These are phyloP conservation scores for Dermatemys mawii DNA, from an alignment of 2,113 vertebrate genomes.

Conservation along the genomic window DNA sequence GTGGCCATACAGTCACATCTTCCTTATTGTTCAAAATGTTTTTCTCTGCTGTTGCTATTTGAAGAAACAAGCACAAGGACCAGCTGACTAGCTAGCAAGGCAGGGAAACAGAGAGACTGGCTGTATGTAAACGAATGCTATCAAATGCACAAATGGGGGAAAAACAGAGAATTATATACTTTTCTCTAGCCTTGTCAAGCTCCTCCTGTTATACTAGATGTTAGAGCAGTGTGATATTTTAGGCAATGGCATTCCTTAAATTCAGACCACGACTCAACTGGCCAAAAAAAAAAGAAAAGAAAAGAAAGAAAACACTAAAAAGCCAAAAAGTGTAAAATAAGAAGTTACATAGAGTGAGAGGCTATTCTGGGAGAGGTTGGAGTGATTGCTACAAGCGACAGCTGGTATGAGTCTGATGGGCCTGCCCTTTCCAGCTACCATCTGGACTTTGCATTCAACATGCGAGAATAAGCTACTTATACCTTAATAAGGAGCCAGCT, in stretches of 20 bases:
- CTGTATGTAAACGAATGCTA: neutral
- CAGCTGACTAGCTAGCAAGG: neutral
- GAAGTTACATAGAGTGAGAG: slow-evolving; percentile 40
- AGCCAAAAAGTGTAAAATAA: slow-evolving; percentile 35
- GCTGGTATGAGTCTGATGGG: slow-evolving; percentile 72
- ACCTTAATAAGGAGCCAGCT: slow-evolving; percentile 72
- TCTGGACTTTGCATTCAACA: slow-evolving; percentile 64
- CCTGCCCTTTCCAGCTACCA: slow-evolving; percentile 68
- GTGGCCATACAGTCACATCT: neutral
- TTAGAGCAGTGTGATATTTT: neutral
- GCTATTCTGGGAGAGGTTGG: slow-evolving; percentile 44
- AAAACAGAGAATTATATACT: neutral
- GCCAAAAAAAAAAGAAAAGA: neutral
- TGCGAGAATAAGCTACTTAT: slow-evolving; percentile 72
- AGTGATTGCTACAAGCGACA: slow-evolving; percentile 61
- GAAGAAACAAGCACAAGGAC: neutral
- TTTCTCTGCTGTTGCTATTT: neutral
- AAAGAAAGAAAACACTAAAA: neutral
- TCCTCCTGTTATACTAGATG: neutral
- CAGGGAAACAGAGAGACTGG: neutral
- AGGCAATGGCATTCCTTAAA: neutral
- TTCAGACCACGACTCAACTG: neutral
- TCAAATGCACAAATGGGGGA: neutral
- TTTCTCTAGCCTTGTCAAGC: neutral
- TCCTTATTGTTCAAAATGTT: neutral